Evolutionary conservation across 2,888 invertebrate genomes (phyloP).

Genomic region (Lysandra bellargus): DNA sequence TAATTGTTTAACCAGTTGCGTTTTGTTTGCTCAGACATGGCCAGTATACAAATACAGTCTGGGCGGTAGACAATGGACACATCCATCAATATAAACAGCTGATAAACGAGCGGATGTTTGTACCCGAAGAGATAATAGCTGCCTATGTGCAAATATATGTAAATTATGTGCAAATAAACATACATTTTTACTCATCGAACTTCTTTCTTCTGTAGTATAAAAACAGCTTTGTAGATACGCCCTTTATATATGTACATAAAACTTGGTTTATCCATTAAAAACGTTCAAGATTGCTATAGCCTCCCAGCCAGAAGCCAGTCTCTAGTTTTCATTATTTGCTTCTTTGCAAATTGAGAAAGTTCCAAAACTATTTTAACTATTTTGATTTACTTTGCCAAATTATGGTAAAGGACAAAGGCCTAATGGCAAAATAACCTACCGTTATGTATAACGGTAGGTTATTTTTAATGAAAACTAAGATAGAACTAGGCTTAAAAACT

Average conservation of each 20-base stretch:
- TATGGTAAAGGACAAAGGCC: too few species aligned
- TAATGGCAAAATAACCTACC: not conserved
- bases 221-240: too few species aligned
- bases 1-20: not conserved
- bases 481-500: not conserved
- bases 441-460: not conserved
- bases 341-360: not conserved
- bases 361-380: too few species aligned
- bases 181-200: too few species aligned
- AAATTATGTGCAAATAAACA: not conserved
- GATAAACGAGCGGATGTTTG: conserved; percentile 10
- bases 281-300: too few species aligned
- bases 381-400: too few species aligned
- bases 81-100: conserved; percentile 7
- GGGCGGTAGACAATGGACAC: not conserved
- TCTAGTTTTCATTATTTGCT: not conserved
- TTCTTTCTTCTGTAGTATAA: too few species aligned
- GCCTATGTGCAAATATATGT: not conserved
- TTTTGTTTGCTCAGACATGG: not conserved
- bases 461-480: not conserved
- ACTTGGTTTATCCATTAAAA: not conserved
- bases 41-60: not conserved
- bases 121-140: not conserved
- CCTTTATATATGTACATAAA: not conserved
- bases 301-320: not conserved